A percentile compares a stretch with the other conserved stretches of the same genome.
phyloP scores from a whole-genome alignment of 2,888 invertebrate species.

The Nemapogon koenigi region DNA sequence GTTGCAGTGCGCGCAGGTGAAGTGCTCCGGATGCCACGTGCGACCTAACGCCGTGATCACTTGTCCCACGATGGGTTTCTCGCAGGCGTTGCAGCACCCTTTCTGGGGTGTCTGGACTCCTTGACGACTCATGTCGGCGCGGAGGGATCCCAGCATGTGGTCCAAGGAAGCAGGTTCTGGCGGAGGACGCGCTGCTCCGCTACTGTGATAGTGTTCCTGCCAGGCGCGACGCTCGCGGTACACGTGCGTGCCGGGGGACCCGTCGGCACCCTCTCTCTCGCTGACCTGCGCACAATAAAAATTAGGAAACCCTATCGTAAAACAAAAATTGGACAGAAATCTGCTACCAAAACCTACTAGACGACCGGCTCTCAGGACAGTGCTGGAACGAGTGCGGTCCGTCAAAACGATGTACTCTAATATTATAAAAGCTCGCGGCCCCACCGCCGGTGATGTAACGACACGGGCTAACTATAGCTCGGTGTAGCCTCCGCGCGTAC shows the following conservation, averaged over 20 bases:
- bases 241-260: conserved; percentile 59
- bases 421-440: conserved; percentile 60
- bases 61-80: conserved; percentile 99
- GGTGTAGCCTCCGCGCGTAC: conserved; percentile 29
- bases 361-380: conserved; percentile 40
- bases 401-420: conserved; percentile 61
- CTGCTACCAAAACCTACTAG: conserved; percentile 17
- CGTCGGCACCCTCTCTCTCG: conserved; percentile 37
- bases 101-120: conserved; percentile 98
- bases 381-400: conserved; percentile 51
- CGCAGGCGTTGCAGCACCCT: conserved; percentile 98
- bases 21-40: conserved; percentile 99
- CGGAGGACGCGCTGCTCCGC: conserved; percentile 41
- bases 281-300: conserved; percentile 36
- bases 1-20: conserved; percentile 96
- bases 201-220: conserved; percentile 59
- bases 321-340: conserved; percentile 12
- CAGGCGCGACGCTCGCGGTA: conserved; percentile 68
- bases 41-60: conserved; percentile 96
- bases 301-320: conserved; percentile 16
- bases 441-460: conserved; percentile 59
- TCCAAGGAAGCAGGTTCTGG: conserved; percentile 67
- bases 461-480: conserved; percentile 51
- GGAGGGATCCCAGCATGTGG: conserved; percentile 92
- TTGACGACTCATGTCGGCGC: conserved; percentile 98